Base-by-base conservation (phyloP, 1,140 invertebrate species). In the Drosophila ambigua region DNA sequence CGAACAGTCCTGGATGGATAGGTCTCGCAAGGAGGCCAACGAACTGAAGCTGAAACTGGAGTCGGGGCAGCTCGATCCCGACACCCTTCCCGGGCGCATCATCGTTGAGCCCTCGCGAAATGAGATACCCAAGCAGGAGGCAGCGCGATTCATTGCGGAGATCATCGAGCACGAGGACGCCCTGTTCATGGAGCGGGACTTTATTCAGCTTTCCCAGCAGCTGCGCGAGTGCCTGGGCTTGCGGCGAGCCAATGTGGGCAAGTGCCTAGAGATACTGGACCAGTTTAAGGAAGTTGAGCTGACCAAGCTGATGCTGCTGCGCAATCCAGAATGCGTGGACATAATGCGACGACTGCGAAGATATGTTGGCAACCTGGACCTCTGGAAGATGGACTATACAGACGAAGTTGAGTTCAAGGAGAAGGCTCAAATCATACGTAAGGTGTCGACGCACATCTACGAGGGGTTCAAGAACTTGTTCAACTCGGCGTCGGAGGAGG, bases 271-370 rank as follows among this genome's bases (percentile, higher is more conserved):
- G 39, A 79, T 94, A 1, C 91, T 96, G 48, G 94, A 95, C 9
- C 81, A 87, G 64, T 74, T 95, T 49, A 91, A 94, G 81, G 93
- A 94, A 9, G 89, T 97, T 46, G 93, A 95, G 13, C 91, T 98
- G 8, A 95, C 95, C 64, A 94, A 95, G 16, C 81, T 98, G 2
- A 97, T 97, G 95, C 91, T 98, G 26, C 95, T 97, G 77, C 98
- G 97, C 77, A 96, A 98, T 93, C 95, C 97, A 0, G 94, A 95
- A 58, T 94, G 97, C 62, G 94, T 98, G 55, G 95, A 96, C 79
- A 97, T 95, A 2, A 93, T 96, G 28, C 95, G 95, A 75, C 94
- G 95, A 67, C 92, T 96, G 77, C 91, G 95, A 39, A 93, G 94
- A 35, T 97, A 96, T 91, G 94, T 97, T 41, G 96, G 96, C 20